phyloP scores from a whole-genome alignment of 2,888 invertebrate species.

The Chrysopilus asiliformis region DNA sequence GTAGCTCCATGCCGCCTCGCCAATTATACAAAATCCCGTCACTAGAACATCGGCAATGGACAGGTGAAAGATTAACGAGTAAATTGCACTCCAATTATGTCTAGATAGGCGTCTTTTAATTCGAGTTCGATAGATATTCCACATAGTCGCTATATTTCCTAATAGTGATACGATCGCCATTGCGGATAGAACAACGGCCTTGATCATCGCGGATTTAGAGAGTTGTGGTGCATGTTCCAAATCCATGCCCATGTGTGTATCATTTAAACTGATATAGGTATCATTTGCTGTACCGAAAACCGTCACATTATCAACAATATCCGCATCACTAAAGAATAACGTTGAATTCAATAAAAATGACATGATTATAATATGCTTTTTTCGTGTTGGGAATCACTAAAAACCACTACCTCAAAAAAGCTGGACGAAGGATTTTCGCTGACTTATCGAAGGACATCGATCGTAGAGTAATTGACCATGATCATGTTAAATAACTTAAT shows the following conservation, averaged over 20 bases:
- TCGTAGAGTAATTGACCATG: no score
- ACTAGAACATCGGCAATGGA: conserved; percentile 71
- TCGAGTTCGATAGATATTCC: conserved; percentile 56
- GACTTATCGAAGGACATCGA: no score
- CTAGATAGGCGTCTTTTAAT: conserved; percentile 42
- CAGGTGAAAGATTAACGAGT: conserved; percentile 67
- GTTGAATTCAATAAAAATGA: no score
- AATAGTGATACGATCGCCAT: conserved; percentile 61
- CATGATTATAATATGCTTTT: no score
- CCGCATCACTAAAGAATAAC: no score
- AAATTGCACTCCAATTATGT: conserved; percentile 56
- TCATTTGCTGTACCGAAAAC: no score
- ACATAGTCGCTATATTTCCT: conserved; percentile 63
- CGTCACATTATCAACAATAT: no score
- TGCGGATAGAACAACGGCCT: conserved; percentile 50
- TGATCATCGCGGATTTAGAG: conserved; percentile 47
- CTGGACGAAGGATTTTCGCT: no score
- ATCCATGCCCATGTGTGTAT: background rate
- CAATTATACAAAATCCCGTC: conserved; percentile 65
- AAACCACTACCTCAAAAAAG: no score
- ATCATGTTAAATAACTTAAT: no score
- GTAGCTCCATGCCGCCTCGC: conserved; percentile 69
- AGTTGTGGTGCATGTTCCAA: conserved; percentile 55
- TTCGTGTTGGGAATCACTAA: no score
- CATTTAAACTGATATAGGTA: no score